Evolutionary conservation across 2,113 vertebrate genomes (phyloP), one percentile per base, ranked within the genome.

Genomic region (Cyprinodon brontotheroides): DNA sequence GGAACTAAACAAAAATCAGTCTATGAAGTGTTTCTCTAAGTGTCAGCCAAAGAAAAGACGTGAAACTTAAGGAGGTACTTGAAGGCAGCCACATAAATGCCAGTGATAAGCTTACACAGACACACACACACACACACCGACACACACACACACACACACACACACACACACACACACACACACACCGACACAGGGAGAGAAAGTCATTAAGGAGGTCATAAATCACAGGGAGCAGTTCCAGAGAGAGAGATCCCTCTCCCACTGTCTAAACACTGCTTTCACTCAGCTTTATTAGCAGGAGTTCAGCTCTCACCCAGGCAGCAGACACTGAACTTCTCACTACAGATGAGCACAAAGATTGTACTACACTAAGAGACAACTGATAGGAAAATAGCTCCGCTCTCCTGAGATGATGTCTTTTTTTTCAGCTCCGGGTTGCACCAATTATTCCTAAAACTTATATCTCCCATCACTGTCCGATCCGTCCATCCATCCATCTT

Each of bases 151-250:
- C 29, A 29, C 29, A 29, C 29, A 1, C 1, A 29, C 29, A 29
- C 29, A 2, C 29, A 29, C 29, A 29, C 37, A 71, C 53, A 69
- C 82, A 74, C 70, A 11, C 50, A 11, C 12, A 72, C 63, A 79
- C 76, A 65, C 70, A 72, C 67, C 70, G 70, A 79, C 53, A 70
- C 63, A 60, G 45, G 68, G 82, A 76, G 76, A 82, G 74, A 82
- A 78, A 84, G 86, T 89, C 89, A 92, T 92, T 92, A 90, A 87
- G 81, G 80, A 87, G 83, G 83, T 86, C 74, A 86, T 93, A 92
- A 92, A 92, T 93, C 90, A 90, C 68, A 45, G 79, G 76, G 75
- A 85, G 77, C 82, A 72, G 76, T 82, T 86, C 89, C 89, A 92
- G 81, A 89, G 68, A 83, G 68, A 83, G 71, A 68, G 67, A 87